phyloP scores from a whole-genome alignment of 2,888 invertebrate species.

The Nephrotoma appendiculata region DNA sequence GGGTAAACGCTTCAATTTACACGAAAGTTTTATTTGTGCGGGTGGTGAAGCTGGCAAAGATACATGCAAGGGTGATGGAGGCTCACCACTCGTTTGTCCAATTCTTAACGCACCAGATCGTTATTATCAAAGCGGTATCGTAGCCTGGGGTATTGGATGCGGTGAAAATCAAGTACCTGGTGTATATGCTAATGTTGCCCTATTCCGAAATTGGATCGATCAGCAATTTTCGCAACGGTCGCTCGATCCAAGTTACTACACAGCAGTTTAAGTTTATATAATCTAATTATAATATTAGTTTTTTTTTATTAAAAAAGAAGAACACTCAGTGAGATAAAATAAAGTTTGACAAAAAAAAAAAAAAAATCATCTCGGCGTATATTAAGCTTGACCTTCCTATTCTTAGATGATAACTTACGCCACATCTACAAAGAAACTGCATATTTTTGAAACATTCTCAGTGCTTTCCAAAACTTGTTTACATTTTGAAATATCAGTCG shows the following conservation, averaged over 20 bases:
- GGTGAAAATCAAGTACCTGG: constrained; percentile 51
- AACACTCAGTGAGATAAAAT: background rate
- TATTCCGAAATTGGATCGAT: constrained; percentile 54
- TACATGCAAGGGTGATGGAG: constrained; percentile 65
- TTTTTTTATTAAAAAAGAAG: background rate
- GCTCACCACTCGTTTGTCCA: constrained; percentile 64
- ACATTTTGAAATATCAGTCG: background rate
- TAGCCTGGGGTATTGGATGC: constrained; percentile 74
- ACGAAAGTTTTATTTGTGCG: constrained; percentile 60
- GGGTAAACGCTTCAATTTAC: constrained; percentile 48
- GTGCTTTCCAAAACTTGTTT: too few species aligned
- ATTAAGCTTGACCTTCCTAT: background rate
- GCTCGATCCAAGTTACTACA: constrained; percentile 17
- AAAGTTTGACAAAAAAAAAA: background rate
- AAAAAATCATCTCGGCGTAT: background rate
- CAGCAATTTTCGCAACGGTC: constrained; percentile 28
- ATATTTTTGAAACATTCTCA: background rate
- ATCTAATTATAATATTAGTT: background rate
- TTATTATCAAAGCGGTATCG: constrained; percentile 42
- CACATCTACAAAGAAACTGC: background rate
- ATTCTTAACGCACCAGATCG: constrained; percentile 30
- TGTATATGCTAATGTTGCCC: constrained; percentile 56
- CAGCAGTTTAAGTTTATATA: constrained; percentile 8
- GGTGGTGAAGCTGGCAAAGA: constrained; percentile 58
- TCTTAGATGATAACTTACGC: background rate